phyloP scores from a whole-genome alignment of 2,888 invertebrate genomes.

The Chymomyza amoena region DNA sequence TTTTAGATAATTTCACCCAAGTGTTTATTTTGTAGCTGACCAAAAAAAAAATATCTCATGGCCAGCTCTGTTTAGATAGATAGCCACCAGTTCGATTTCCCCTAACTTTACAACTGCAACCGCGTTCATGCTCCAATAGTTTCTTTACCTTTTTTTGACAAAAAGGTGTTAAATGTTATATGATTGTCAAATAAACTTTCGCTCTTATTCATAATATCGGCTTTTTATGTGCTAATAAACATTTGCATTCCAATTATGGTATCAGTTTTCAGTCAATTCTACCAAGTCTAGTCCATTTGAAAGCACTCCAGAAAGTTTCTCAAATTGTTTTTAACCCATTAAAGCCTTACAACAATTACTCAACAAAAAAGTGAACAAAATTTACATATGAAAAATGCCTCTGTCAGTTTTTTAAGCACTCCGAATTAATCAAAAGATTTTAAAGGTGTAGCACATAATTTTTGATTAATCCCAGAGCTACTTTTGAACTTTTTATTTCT shows the following conservation, averaged over 20 bases:
- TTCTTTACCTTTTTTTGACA: background rate
- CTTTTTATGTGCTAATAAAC: slow-evolving; percentile 55
- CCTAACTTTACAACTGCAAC: too few species aligned
- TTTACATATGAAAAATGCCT: background rate
- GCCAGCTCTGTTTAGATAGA: background rate
- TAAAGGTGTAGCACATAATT: background rate
- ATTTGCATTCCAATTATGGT: slow-evolving; percentile 64
- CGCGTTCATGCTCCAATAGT: background rate
- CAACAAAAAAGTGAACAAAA: background rate
- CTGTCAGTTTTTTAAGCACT: background rate
- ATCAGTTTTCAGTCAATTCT: background rate
- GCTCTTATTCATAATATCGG: slow-evolving; percentile 11
- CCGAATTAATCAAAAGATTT: background rate
- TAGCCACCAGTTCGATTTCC: background rate
- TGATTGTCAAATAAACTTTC: background rate
- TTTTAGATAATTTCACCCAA: background rate
- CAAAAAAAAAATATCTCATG: background rate
- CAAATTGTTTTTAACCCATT: background rate
- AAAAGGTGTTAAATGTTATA: background rate
- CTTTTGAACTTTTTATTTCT: slow-evolving; percentile 12
- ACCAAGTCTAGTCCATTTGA: background rate
- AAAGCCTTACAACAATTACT: background rate
- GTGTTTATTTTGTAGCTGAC: too few species aligned
- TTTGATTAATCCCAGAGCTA: background rate
- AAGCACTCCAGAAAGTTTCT: background rate